Percentiles rank a stretch among this genome's conserved stretches.
Evolutionary conservation across 2,888 invertebrate genomes (phyloP).

Genomic region (Monopis laevigella): DNA sequence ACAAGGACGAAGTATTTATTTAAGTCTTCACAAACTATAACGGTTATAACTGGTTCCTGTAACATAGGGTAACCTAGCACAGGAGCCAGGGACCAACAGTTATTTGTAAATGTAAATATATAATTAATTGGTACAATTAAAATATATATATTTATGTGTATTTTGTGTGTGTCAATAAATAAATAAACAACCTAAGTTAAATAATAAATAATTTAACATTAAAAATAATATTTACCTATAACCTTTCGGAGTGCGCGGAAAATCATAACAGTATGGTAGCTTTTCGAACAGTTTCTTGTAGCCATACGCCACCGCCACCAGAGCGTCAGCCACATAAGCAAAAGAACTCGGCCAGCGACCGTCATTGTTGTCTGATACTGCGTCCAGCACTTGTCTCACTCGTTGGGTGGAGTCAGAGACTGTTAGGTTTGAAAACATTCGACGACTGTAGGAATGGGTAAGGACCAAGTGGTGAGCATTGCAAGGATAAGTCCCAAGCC

Average conservation of each 20-base stretch:
- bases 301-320: conserved; percentile 20
- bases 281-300: conserved; percentile 11
- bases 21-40: conserved; percentile 9
- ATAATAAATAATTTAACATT: too few relatives aligned
- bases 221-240: conserved; percentile 15
- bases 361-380: not conserved
- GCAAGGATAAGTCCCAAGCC: conserved; percentile 30
- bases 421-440: not conserved
- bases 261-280: conserved; percentile 15
- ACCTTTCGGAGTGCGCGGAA: conserved; percentile 15
- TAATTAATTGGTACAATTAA: too few relatives aligned
- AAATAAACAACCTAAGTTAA: too few relatives aligned
- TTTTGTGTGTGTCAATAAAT: too few relatives aligned
- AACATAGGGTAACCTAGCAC: too few relatives aligned
- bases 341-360: conserved; percentile 21
- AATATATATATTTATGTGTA: too few relatives aligned
- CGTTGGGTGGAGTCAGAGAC: conserved; percentile 1
- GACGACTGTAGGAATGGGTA: not conserved
- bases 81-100: too few relatives aligned
- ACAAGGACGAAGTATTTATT: not conserved
- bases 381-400: not conserved
- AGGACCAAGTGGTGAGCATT: not conserved
- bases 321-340: conserved; percentile 22
- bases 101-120: too few relatives aligned
- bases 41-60: too few relatives aligned